A percentile compares a stretch with the other conserved stretches of the same genome.
Conservation (phyloP, 2,888 invertebrate species). For the Alloplasta piceator region DNA sequence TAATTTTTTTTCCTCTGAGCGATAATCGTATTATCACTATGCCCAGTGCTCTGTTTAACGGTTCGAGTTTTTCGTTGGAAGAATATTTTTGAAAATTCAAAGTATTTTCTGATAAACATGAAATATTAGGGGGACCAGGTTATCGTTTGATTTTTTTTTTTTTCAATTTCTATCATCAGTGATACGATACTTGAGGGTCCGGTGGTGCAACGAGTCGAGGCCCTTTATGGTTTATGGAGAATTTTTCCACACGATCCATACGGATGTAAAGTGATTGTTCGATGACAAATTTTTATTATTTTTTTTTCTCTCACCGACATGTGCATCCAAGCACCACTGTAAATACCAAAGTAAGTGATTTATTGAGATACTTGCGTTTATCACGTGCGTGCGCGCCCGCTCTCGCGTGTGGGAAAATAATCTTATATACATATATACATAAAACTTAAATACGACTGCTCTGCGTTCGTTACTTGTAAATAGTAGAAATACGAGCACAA, state of each 20-base stretch:
- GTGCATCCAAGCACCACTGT: conserved; percentile 47
- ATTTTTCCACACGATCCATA: background rate
- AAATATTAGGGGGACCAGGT: no score
- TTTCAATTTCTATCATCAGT: background rate
- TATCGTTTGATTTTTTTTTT: no score
- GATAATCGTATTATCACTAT: no score
- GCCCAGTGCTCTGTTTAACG: no score
- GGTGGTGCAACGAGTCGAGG: background rate
- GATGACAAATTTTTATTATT: conserved; percentile 7
- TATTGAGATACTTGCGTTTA: conserved; percentile 44
- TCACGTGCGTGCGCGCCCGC: conserved; percentile 5
- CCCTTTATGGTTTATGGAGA: background rate
- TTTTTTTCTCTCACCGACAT: conserved; percentile 15
- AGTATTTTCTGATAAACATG: no score
- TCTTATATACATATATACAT: conserved; percentile 22
- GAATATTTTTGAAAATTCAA: no score
- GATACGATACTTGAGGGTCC: background rate
- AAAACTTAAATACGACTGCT: conserved; percentile 28
- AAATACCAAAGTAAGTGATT: conserved; percentile 64
- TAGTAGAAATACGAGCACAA: conserved; percentile 44
- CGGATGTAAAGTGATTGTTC: no score
- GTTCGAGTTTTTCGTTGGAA: no score
- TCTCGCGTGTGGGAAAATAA: conserved; percentile 9
- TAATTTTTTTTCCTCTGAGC: background rate
- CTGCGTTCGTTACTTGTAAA: conserved; percentile 50